A percentile compares a stretch with the other conserved stretches of the same genome.
Evolutionary conservation across 2,797 vertebrate species (phyloP).

Genomic region (Gallinago nigripennis): DNA sequence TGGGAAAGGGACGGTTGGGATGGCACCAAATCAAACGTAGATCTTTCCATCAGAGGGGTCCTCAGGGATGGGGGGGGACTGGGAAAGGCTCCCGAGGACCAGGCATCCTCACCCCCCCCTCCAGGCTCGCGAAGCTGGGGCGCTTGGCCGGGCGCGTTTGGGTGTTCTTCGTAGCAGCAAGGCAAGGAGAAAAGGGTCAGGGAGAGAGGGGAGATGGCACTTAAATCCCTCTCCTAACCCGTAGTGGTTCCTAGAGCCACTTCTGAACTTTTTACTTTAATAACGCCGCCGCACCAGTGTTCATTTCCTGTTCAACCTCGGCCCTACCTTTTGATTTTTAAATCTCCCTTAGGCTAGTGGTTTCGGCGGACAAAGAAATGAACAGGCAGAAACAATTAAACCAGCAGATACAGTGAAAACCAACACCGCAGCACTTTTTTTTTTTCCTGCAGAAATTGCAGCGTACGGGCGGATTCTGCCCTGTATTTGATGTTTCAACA

Average conservation of each 20-base stretch:
- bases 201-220: not conserved
- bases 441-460: slow-evolving; percentile 21
- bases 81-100: not conserved
- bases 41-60: not conserved
- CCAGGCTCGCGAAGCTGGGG: not conserved
- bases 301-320: slow-evolving; percentile 80
- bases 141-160: not conserved
- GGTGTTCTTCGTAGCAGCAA: not conserved
- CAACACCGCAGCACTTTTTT: slow-evolving; percentile 54
- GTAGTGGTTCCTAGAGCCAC: slow-evolving; percentile 4
- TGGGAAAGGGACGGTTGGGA: not conserved
- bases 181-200: not conserved
- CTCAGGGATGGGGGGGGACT: not conserved
- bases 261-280: slow-evolving; percentile 67
- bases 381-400: slow-evolving; percentile 84
- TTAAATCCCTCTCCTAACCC: not conserved
- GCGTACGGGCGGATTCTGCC: not conserved
- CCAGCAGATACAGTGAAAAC: slow-evolving; percentile 78
- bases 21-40: not conserved
- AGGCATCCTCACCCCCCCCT: not conserved
- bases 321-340: slow-evolving; percentile 77
- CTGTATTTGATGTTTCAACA: slow-evolving; percentile 61
- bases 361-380: slow-evolving; percentile 74
- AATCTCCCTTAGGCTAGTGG: slow-evolving; percentile 77
- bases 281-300: slow-evolving; percentile 59